Conservation (phyloP, 2,888 invertebrate genomes). For the Aphrophora alni region DNA sequence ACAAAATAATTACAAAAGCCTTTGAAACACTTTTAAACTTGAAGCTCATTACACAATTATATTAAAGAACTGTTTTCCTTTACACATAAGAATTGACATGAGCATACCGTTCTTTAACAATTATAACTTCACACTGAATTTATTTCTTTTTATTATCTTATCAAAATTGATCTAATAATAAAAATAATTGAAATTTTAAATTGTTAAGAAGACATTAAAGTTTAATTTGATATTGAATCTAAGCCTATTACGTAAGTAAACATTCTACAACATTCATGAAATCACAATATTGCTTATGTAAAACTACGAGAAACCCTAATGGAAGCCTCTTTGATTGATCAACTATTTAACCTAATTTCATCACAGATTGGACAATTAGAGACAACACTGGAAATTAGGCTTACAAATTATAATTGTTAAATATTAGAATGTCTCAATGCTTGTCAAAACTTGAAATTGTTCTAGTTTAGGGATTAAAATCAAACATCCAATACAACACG, state of each 20-base stretch:
- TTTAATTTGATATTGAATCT: not conserved
- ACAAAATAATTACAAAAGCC: not conserved
- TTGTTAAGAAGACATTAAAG: not conserved
- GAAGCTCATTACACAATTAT: not conserved
- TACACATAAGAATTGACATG: not conserved
- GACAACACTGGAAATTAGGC: too few species aligned
- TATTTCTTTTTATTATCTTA: not conserved
- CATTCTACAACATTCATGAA: not conserved
- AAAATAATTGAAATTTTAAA: not conserved
- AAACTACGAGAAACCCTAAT: not conserved
- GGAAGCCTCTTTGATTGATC: too few species aligned
- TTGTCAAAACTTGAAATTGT: too few species aligned
- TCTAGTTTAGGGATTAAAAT: too few species aligned
- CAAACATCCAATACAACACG: too few species aligned
- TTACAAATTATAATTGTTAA: too few species aligned
- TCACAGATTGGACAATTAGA: too few species aligned
- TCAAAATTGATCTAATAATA: not conserved
- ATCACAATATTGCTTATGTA: not conserved
- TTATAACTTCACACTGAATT: not conserved
- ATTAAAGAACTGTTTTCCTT: not conserved
- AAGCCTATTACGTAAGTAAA: not conserved
- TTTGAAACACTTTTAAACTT: not conserved
- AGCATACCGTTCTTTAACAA: not conserved
- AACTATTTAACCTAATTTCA: too few species aligned
- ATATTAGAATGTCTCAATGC: too few species aligned